phyloP scores from a whole-genome alignment of 1,140 invertebrate species.

The Bradysia coprophila region DNA sequence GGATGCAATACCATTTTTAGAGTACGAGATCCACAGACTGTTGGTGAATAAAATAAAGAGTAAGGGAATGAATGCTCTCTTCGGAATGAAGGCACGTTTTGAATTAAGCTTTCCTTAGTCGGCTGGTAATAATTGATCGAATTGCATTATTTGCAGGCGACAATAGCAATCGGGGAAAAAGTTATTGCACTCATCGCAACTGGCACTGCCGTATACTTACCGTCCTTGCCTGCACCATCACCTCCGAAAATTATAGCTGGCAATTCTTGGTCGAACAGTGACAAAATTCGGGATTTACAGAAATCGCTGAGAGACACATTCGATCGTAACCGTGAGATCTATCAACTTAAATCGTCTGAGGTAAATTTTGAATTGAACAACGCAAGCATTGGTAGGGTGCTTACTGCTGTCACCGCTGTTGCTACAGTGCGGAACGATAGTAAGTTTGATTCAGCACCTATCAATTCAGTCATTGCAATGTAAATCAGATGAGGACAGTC shows the following conservation, averaged over 20 bases:
- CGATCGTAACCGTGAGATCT: conserved; percentile 46
- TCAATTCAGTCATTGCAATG: too few relatives aligned
- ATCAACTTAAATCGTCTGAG: conserved; percentile 33
- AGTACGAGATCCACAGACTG: conserved; percentile 87
- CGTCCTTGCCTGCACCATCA: conserved; percentile 49
- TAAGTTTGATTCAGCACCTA: too few relatives aligned
- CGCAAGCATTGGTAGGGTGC: too few relatives aligned
- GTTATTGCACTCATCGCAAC: conserved; percentile 74
- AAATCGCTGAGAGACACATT: conserved; percentile 44
- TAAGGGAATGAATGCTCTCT: conserved; percentile 87
- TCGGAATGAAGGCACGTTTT: conserved; percentile 45
- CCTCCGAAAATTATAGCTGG: conserved; percentile 45
- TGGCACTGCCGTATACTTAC: conserved; percentile 64
- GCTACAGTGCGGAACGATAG: too few relatives aligned
- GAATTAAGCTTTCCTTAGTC: too few relatives aligned
- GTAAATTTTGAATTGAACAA: neutral
- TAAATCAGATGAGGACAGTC: too few relatives aligned
- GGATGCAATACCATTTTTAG: conserved; percentile 80
- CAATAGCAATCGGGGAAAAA: conserved; percentile 75
- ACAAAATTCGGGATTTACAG: conserved; percentile 41
- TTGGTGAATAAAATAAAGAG: conserved; percentile 81
- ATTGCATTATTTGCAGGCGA: conserved; percentile 36
- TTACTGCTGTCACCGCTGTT: too few relatives aligned
- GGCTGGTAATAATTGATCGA: too few relatives aligned
- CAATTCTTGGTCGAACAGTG: conserved; percentile 37